Evolutionary conservation across 2,888 invertebrate genomes (phyloP).

Genomic region (Lasioglossum malachurum): DNA sequence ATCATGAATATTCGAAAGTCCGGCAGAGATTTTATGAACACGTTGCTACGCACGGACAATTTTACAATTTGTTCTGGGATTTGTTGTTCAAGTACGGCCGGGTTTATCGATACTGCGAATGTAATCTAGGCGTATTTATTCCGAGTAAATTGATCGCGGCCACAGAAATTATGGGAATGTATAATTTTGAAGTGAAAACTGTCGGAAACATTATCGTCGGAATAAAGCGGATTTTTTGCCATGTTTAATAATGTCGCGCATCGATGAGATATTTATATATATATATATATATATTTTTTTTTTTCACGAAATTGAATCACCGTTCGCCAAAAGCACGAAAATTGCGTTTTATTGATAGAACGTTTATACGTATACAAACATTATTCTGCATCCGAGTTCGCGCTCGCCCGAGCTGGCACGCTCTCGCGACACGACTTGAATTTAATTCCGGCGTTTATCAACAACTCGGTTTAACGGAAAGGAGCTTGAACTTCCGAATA

Average conservation of each 20-base stretch:
- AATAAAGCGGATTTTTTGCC: constrained; percentile 6
- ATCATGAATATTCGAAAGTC: constrained; percentile 15
- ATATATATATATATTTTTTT: not conserved
- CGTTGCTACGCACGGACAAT: not conserved
- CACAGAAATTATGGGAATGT: not conserved
- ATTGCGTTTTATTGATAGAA: constrained; percentile 70
- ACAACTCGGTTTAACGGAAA: constrained; percentile 17
- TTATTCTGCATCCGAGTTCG: not conserved
- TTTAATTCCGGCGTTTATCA: constrained; percentile 53
- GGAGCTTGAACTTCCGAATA: constrained; percentile 38
- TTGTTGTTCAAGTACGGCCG: constrained; percentile 13
- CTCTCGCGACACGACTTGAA: constrained; percentile 34
- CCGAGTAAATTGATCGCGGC: not conserved
- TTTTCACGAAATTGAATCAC: constrained; percentile 46
- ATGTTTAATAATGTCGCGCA: constrained; percentile 38
- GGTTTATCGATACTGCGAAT: not conserved
- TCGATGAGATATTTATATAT: constrained; percentile 17
- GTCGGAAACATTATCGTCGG: constrained; percentile 2
- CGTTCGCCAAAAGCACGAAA: constrained; percentile 58
- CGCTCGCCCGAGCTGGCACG: not conserved
- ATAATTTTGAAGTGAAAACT: constrained; percentile 9
- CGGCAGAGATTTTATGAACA: not conserved
- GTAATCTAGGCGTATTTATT: not conserved
- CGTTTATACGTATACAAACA: constrained; percentile 26
- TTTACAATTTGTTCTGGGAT: constrained; percentile 14